Evolutionary conservation across 2,888 invertebrate species (phyloP).

Genomic region (Tinea pellionella): DNA sequence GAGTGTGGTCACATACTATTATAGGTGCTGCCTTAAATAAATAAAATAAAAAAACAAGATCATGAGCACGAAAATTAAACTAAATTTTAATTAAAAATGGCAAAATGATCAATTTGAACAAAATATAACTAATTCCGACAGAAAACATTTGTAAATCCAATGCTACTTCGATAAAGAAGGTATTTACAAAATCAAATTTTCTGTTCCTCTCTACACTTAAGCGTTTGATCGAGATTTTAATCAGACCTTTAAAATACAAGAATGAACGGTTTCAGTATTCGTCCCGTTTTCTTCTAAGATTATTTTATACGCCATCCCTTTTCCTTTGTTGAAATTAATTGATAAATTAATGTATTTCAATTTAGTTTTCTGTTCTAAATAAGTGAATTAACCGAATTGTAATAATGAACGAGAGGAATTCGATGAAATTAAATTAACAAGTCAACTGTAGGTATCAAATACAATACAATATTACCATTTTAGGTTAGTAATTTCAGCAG

Average conservation of each 20-base stretch:
- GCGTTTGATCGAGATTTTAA: conserved; percentile 32
- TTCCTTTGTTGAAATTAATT: conserved; percentile 9
- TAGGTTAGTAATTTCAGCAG: no score
- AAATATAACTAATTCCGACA: background rate
- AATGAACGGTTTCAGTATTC: background rate
- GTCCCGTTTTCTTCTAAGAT: background rate
- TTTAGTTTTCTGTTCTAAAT: conserved; percentile 8
- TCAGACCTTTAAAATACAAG: conserved; percentile 29
- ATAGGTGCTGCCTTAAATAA: no score
- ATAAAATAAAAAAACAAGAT: no score
- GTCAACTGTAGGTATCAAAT: no score
- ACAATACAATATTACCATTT: background rate
- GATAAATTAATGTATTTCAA: conserved; percentile 9
- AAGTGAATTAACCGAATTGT: background rate
- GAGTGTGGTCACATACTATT: no score
- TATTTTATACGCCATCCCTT: conserved; percentile 2
- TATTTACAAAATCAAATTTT: background rate
- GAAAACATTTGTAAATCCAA: background rate
- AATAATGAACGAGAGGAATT: background rate
- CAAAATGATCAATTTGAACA: background rate
- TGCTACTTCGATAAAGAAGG: background rate
- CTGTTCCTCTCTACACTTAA: conserved; percentile 15
- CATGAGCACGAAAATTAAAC: no score
- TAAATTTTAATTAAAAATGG: background rate
- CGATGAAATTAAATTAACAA: background rate